Conservation (phyloP, 92 coral and sea anemone genomes). For the Pocillopora grandis region DNA sequence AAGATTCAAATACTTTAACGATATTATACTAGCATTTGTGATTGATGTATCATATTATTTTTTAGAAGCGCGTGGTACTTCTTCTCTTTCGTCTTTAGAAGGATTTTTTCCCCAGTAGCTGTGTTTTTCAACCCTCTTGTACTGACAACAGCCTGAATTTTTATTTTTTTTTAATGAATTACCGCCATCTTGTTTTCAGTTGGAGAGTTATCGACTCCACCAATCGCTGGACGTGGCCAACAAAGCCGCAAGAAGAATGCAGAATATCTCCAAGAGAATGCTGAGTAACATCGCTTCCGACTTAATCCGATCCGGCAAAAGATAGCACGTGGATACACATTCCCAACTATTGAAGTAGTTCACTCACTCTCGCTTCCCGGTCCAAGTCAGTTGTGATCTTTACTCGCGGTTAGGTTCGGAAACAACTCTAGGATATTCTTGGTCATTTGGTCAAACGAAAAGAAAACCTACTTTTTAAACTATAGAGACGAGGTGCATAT, state of each 20-base stretch:
- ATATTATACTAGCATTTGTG: too few relatives aligned
- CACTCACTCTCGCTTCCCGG: not conserved
- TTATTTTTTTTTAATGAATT: not conserved
- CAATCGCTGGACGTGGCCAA: constrained; percentile 93
- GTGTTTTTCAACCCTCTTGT: not conserved
- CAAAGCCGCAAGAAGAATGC: constrained; percentile 92
- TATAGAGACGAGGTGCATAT: too few relatives aligned
- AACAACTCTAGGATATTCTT: not conserved
- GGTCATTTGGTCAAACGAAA: not conserved
- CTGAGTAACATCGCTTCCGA: constrained; percentile 79
- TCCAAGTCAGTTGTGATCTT: not conserved
- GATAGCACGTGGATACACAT: constrained; percentile 33
- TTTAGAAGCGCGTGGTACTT: too few relatives aligned
- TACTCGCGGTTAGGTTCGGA: not conserved
- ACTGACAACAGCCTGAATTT: not conserved
- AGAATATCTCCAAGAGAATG: constrained; percentile 90
- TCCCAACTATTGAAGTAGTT: not conserved
- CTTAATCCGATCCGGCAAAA: constrained; percentile 78
- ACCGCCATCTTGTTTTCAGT: not conserved
- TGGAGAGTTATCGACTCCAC: constrained; percentile 73
- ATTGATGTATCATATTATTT: too few relatives aligned
- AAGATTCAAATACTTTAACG: too few relatives aligned
- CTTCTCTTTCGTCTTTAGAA: too few relatives aligned
- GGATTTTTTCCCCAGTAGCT: too few relatives aligned
- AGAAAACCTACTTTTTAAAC: too few relatives aligned